Evolutionary conservation across 2,888 invertebrate genomes (phyloP), one percentile per base, ranked within the genome.

Genomic region (Abscondita cerata): DNA sequence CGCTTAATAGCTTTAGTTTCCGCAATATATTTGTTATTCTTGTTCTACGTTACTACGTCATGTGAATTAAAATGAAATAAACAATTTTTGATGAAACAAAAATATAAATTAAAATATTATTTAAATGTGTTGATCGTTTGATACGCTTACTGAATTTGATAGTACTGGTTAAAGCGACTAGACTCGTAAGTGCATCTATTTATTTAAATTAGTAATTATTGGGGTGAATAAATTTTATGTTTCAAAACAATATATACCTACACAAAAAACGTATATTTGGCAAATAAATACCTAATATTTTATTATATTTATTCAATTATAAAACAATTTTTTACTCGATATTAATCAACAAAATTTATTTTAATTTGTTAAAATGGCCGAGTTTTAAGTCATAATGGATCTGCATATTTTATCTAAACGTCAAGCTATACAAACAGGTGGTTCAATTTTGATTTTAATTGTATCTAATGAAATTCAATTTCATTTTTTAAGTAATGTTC

Each of bases 41-140:
- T 31, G 11, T 15, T n/a, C 3, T 15, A 12, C 41, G n/a, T 13
- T 13, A 11, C 11, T 41, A 41, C 41, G 16, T 3, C 25, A 18
- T 34, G n/a, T 0, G 12, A 41, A 53, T 2, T 11, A 41, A 41
- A 41, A 8, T 13, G 18, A 5, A 15, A 41, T 15, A 5, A 8
- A 16, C 2, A 41, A 13, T 13, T 41, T 9, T 52, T 19, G 48
- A 52, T 34, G 51, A 34, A 16, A 33, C 33, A 38, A 25, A 13
- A 20, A 38, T 66, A 71, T 70, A 72, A 71, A 73, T 72, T 74
- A 72, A 73, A 74, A 73, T n/a, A 73, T 74, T 73, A 74, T 75
- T 75, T 71, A 72, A 74, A 76, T 75, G 75, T 75, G 74, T 74
- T 75, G 75, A 75, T 73, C 71, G 73, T 63, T 69, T 73, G 72